Base-by-base conservation (phyloP, 1,140 invertebrate genomes). In the Rhopalosiphum padi region DNA sequence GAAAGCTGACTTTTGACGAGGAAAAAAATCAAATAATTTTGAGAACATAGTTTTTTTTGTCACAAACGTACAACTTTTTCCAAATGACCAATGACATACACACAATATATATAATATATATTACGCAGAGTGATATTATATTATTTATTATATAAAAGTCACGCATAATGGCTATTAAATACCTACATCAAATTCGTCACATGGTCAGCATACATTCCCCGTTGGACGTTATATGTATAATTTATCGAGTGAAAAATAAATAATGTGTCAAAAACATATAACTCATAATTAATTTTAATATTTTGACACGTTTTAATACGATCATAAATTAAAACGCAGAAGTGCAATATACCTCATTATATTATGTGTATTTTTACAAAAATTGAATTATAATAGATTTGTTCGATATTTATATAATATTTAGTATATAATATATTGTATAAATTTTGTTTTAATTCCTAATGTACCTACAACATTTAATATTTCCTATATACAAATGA, bases 261-360 rank as follows among this genome's bases (percentile, higher is more conserved):
- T 68, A 68, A 60, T 77, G 60, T 77, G 60, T 77, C 60, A 77
- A 77, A 77, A 77, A 77, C 30, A 77, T 77, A 35, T 77, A 77
- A 77, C 60, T 77, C 60, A 77, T 77, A 77, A 77, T 77, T 77
- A 77, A 77, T 77, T 77, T 77, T 77, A 77, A 77, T 77, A 77
- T 77, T 77, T 77, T 77, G 60, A 77, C 60, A n/a, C 15, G 4
- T 77, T 77, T 77, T 77, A 77, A 77, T 77, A n/a, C 60, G 60
- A 35, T 18, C 60, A 35, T 77, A 77, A 77, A 77, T 77, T 77
- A 77, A 77, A 77, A n/a, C 60, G 15, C n/a, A 18, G 60, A 77
- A 77, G 60, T 35, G 60, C 60, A 68, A 68, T 77, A 77, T 35
- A 35, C 15, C n/a, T 77, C 60, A 77, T 77, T n/a, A 77, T 77